Percentiles rank a stretch among this genome's conserved stretches.
phyloP scores from a whole-genome alignment of 2,888 invertebrate genomes.

The Diadegma fenestrale region DNA sequence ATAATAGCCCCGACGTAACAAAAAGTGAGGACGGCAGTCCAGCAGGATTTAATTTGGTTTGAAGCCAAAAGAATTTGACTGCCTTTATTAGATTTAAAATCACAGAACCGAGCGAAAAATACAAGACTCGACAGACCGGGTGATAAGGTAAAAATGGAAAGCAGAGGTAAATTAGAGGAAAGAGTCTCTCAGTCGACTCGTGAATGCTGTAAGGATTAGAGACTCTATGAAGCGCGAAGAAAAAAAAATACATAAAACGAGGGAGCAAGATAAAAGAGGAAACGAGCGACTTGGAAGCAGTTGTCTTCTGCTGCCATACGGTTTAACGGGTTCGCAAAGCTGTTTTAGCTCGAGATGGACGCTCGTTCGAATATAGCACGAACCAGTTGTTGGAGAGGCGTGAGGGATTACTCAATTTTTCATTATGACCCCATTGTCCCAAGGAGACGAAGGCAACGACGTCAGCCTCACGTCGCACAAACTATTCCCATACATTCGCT shows the following conservation, averaged over 20 bases:
- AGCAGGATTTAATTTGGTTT: background rate
- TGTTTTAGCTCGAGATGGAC: slow-evolving; percentile 24
- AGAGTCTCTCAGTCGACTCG: slow-evolving; percentile 1
- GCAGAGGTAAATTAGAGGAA: slow-evolving; percentile 23
- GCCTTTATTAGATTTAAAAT: slow-evolving; percentile 42
- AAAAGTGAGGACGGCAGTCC: slow-evolving; percentile 1
- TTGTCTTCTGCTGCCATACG: slow-evolving; percentile 26
- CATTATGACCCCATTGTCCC: slow-evolving; percentile 66
- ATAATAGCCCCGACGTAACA: background rate
- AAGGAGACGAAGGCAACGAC: slow-evolving; percentile 5
- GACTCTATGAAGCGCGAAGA: slow-evolving; percentile 10
- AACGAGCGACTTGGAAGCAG: slow-evolving; percentile 22
- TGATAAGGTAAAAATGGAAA: slow-evolving; percentile 6
- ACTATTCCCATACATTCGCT: slow-evolving; percentile 5
- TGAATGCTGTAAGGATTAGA: slow-evolving; percentile 19
- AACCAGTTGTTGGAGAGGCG: slow-evolving; percentile 20
- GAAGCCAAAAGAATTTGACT: slow-evolving; percentile 27
- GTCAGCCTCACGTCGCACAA: slow-evolving; percentile 24
- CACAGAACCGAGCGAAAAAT: background rate
- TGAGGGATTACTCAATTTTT: slow-evolving; percentile 70
- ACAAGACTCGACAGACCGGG: slow-evolving; percentile 1
- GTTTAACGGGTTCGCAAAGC: slow-evolving; percentile 31
- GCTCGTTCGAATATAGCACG: slow-evolving; percentile 18
- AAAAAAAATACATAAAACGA: slow-evolving; percentile 32
- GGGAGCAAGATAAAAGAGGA: slow-evolving; percentile 24